Evolutionary conservation across 2,797 vertebrate species (phyloP), one percentile per base, ranked within the genome.

Genomic region (Myiotriccus ornatus): DNA sequence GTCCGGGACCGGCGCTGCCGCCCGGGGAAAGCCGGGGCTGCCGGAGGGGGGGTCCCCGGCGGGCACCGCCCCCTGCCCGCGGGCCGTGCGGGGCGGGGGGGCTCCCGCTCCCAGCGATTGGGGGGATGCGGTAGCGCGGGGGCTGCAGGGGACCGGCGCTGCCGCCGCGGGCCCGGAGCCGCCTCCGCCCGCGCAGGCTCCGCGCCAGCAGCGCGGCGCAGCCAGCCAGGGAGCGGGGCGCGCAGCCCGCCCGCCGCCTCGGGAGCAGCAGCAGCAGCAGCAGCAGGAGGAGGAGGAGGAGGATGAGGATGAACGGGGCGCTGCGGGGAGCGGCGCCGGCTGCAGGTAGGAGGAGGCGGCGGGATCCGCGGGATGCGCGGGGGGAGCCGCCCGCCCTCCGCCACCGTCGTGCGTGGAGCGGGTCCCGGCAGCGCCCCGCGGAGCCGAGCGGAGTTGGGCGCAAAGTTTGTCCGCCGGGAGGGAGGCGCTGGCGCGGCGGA

Each of bases 121-220:
- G 98, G 97, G 97, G 97, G 97, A 98, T 98, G 98, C 98, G 98
- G 98, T 98, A 99, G 97, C 96, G 97, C 97, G 97, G 97, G 97
- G 98, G 98, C 97, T 98, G 97, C 97, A 85, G 97, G 97, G 96
- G 86, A 96, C 91, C 88, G 68, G 96, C 89, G 96, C 93, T 87
- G 89, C 94, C 83, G 96, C 95, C 84, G 94, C 95, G 79, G 94
- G 95, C 93, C 82, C 97, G 95, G 91, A 95, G 95, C 96, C 95
- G 95, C 94, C 70, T 59, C 95, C 95, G 94, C 87, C 95, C 87
- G 88, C 81, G 88, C 95, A 94, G 64, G 95, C 59, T 91, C 77
- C 68, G 93, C 89, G 75, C 50, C 86, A 44, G 37, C 74, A 35
- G 47, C 70, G 49, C 71, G 62, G 53, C 46, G 39, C 67, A 69